phyloP scores from a whole-genome alignment of 1,140 invertebrate species.

The Aporrectodea caliginosa region DNA sequence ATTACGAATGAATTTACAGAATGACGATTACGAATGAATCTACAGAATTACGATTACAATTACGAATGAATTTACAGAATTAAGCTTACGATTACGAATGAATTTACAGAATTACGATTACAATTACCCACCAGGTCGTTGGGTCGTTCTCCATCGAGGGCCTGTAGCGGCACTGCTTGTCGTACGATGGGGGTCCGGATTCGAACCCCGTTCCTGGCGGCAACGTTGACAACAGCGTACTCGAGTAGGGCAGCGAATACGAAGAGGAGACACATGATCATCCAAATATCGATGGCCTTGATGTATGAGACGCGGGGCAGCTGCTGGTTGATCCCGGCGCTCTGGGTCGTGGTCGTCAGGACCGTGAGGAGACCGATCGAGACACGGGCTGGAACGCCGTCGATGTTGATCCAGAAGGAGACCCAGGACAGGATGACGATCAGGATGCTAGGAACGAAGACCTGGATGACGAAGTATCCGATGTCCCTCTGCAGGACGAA shows the following conservation, averaged over 20 bases:
- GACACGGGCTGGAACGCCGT: constrained; percentile 59
- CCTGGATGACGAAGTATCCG: constrained; percentile 77
- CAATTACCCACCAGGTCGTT: neutral
- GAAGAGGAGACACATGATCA: constrained; percentile 89
- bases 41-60: too few relatives aligned
- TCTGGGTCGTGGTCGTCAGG: constrained; percentile 41
- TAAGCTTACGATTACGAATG: too few relatives aligned
- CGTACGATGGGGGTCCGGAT: constrained; percentile 11
- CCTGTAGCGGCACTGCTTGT: constrained; percentile 6
- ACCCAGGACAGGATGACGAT: constrained; percentile 90
- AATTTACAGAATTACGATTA: too few relatives aligned
- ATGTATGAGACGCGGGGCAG: constrained; percentile 54
- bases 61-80: too few relatives aligned
- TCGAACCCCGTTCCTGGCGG: constrained; percentile 15
- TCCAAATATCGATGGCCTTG: constrained; percentile 87
- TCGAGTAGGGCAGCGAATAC: constrained; percentile 87
- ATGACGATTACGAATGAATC: too few relatives aligned
- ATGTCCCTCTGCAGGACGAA: constrained; percentile 75
- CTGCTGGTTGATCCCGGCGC: constrained; percentile 29
- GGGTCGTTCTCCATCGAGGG: neutral
- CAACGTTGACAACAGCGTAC: constrained; percentile 70
- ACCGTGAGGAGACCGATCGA: constrained; percentile 41
- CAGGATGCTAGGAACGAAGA: constrained; percentile 82
- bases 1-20: too few relatives aligned
- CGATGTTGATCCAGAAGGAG: constrained; percentile 74